Evolutionary conservation across 2,888 invertebrate genomes (phyloP), one percentile per base, ranked within the genome.

Genomic region (Drosophila paracracens): DNA sequence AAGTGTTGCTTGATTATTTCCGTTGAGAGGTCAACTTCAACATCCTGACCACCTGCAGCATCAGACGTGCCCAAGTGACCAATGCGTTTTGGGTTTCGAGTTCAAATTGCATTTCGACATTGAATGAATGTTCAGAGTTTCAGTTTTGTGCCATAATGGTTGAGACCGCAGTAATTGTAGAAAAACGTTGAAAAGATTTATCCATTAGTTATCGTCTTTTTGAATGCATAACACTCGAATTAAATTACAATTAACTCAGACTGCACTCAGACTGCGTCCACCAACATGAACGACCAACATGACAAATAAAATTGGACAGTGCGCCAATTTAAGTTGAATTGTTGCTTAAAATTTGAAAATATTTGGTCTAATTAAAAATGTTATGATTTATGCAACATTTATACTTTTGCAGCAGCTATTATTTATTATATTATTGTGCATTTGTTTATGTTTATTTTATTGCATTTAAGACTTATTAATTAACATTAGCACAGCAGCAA

Each of bases 1-100:
- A 93, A 93, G 90, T 93, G 93, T 91, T 93, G 92, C 92, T 93
- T 93, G 90, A 93, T 93, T 92, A 93, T 93, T 91, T 93, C 93
- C 91, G 93, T 91, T 91, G 93, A 93, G 88, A 92, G 91, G 91
- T 93, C 93, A 88, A 92, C 91, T 90, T 92, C 92, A 81, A 92
- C 91, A 78, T 93, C 93, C 91, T 92, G 93, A 86, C 93, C 93
- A 91, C 93, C 93, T 93, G 79, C 78, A 82, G 57, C 60, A 68
- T 38, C 61, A 76, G 81, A 89, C 88, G 92, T 92, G 91, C 81
- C 85, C 91, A 91, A 92, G 91, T 87, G 86, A 79, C 68, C 59
- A 71, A 72, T 63, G 65, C 58, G 69, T 73, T 73, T 70, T 59
- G 64, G 16, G 46, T 46, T 69, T 74, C 48, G 64, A 64, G 70